phyloP scores from a whole-genome alignment of 2,888 invertebrate species.

The Lacanobia oleracea region DNA sequence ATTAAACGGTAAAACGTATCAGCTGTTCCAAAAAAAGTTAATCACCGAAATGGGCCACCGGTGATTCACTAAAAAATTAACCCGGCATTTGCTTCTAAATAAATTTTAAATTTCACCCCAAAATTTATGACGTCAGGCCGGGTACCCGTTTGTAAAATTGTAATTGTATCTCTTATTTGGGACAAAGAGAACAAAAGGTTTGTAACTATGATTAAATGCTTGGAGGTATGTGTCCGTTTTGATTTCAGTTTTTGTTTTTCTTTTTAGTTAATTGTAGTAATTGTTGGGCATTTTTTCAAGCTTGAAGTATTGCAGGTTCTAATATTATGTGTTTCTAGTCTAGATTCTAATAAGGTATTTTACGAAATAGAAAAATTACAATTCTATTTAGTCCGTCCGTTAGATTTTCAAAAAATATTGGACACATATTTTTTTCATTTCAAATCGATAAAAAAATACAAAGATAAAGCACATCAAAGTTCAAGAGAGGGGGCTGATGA shows the following conservation, averaged over 20 bases:
- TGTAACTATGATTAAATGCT: conserved; percentile 75
- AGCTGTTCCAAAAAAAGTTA: conserved; percentile 70
- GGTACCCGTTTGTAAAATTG: conserved; percentile 69
- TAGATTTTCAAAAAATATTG: no score
- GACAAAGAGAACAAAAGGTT: conserved; percentile 79
- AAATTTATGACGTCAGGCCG: conserved; percentile 81
- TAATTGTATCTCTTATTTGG: conserved; percentile 83
- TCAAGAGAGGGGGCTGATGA: no score
- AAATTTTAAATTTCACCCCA: conserved; percentile 83
- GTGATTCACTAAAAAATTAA: conserved; percentile 83
- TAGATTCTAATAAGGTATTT: no score
- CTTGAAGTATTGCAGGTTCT: background rate
- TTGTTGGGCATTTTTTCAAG: conserved; percentile 35
- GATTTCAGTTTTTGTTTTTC: conserved; percentile 54
- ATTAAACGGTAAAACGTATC: conserved; percentile 67
- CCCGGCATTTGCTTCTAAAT: conserved; percentile 83
- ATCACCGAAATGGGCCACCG: conserved; percentile 80
- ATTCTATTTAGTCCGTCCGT: no score
- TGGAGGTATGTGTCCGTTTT: conserved; percentile 52
- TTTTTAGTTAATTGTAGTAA: conserved; percentile 38
- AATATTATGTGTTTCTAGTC: no score
- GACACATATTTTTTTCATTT: no score
- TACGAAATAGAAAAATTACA: no score
- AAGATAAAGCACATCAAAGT: no score
- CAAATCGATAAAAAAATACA: no score